Evolutionary conservation across 2,888 invertebrate species (phyloP), one percentile per base, ranked within the genome.

Genomic region (Drosophila borealis): DNA sequence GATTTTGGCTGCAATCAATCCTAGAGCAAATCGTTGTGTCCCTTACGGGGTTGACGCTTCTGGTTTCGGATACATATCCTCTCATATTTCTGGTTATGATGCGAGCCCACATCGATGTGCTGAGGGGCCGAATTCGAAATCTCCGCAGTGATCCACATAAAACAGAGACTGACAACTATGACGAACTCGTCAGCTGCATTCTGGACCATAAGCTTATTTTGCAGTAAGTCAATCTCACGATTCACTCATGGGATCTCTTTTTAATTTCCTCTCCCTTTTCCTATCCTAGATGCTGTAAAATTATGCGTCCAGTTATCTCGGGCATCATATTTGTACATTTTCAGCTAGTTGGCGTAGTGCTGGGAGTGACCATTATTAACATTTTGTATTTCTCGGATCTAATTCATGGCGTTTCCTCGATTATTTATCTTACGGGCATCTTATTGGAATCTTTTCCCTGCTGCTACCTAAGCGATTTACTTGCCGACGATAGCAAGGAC

Each of bases 371-470:
- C 0, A 39, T 81, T 6, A 53, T 79, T 9, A 72, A 81, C 6
- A 37, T 78, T 0, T 42, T 81, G 11, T 75, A 63, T 33, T 81
- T 81, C n/a, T 59, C 57, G 3, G 55, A 67, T n/a, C 19, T 72
- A 14, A 50, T 60, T 49, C 53, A 45, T 25, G 59, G 54, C 14
- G 34, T 75, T 6, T 46, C 51, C 4, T 66, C 66, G 4, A 21
- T 79, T 8, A 6, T 79, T 1, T 81, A 62, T 29, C n/a, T 72
- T 1, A 46, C 59, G 2, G 55, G 55, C 2, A 48, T 73, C 3
- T 33, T 80, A 1, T 29, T 75, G 10, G 65, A 78, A 21, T 68
- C 79, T 0, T 80, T 78, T 37, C 79, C 76, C 29, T 80, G 72
- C 5, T 78, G 81, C 44, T 78, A 72, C 5, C 60, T 56, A 9